Base-by-base conservation (phyloP, 1,140 invertebrate genomes). In the Papilio dardanus region DNA sequence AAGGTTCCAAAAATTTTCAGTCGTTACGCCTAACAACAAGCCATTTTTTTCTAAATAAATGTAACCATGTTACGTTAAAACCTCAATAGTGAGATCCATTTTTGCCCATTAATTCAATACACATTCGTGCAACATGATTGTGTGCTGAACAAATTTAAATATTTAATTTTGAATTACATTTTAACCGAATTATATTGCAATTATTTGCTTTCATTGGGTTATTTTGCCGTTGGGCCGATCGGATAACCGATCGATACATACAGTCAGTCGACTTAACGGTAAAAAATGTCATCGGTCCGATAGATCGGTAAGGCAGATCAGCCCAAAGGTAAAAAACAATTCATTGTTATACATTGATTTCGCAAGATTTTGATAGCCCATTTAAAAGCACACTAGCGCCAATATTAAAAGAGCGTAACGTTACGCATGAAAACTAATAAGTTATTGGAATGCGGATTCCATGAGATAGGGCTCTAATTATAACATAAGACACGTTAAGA, bases 1-100 rank as follows among this genome's bases (percentile, higher is more conserved):
- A 84, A 90, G 86, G 84, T 89, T 91, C 86, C 89, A 92, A 91
- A 90, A 83, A 85, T 82, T 80, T 37, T 37, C 35, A 37, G 35
- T 37, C 35, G 35, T 37, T 37, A 37, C 35, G 35, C 35, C 35
- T 37, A 37, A 37, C 35, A 37, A 37, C 35, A 37, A 37, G 35
- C 35, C 35, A 37, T 37, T 37, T 37, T n/a, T n/a, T 37, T 37
- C 35, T 37, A 37, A 37, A 37, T 37, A 12, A 37, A 37, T 37
- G 35, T 37, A 37, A 37, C 35, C 35, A 37, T 37, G 35, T 37
- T 37, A 37, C 35, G 35, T 37, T 37, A 12, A 37, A 37, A 37
- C 1, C 35, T 37, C 35, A 37, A 12, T 37, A 37, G 12, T 37
- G 35, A 37, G 35, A 37, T 42, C 46, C 19, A 54, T 58, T 58